A percentile compares a stretch with the other conserved stretches of the same genome.
phyloP scores from a whole-genome alignment of 2,888 invertebrate genomes.

The Ornithoptera priamus region DNA sequence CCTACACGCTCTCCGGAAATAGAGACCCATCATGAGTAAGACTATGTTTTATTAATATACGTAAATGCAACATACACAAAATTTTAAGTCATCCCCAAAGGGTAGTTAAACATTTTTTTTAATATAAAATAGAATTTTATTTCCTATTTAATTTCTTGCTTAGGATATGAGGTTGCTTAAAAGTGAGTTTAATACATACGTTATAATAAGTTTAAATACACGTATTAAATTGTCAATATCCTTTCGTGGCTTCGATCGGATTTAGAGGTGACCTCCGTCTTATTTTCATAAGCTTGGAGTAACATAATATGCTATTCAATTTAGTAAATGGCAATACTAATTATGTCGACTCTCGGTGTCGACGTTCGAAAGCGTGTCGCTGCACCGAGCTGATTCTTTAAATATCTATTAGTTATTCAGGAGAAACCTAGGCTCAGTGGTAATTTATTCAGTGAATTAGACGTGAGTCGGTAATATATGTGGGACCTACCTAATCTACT shows the following conservation, averaged over 20 bases:
- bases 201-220: not conserved
- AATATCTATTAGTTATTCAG: slow-evolving; percentile 68
- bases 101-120: too few relatives aligned
- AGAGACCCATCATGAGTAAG: too few relatives aligned
- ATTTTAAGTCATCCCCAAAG: not conserved
- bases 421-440: slow-evolving; percentile 68
- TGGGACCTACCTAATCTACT: slow-evolving; percentile 57
- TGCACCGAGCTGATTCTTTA: slow-evolving; percentile 63
- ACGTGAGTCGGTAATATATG: slow-evolving; percentile 70
- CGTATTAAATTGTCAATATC: slow-evolving; percentile 19
- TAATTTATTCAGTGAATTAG: slow-evolving; percentile 71
- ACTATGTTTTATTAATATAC: too few relatives aligned
- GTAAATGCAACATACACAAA: too few relatives aligned
- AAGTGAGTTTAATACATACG: not conserved
- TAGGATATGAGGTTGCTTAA: too few relatives aligned
- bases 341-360: slow-evolving; percentile 32
- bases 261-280: slow-evolving; percentile 26
- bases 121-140: too few relatives aligned
- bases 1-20: too few relatives aligned
- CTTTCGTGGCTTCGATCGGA: slow-evolving; percentile 25
- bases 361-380: slow-evolving; percentile 56
- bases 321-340: slow-evolving; percentile 33
- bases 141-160: too few relatives aligned
- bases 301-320: slow-evolving; percentile 29
- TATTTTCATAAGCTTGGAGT: slow-evolving; percentile 23